Conservation (phyloP, 2,113 vertebrate genomes). For the Rattus rattus region DNA sequence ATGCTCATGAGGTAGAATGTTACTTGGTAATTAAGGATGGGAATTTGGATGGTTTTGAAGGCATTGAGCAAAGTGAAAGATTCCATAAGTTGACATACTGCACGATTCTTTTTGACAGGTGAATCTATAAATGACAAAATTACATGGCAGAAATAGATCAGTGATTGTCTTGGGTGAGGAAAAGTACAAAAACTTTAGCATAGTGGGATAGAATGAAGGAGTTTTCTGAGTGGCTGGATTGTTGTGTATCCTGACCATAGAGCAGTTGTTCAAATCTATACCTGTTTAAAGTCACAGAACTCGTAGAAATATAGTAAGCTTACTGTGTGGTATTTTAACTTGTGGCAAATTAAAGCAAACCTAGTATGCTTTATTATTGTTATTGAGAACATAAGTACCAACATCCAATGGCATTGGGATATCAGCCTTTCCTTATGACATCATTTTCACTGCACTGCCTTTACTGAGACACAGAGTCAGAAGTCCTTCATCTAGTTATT, state of each 20-base stretch:
- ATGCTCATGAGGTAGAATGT: not conserved
- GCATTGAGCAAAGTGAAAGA: not conserved
- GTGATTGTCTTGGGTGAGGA: not conserved
- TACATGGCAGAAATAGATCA: not conserved
- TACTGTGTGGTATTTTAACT: not conserved
- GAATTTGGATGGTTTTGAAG: not conserved
- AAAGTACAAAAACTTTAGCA: too few species aligned
- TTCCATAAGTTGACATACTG: not conserved
- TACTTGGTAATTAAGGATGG: not conserved
- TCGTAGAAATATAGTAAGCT: not conserved
- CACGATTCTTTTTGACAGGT: not conserved
- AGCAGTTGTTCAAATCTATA: not conserved
- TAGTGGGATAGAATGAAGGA: too few species aligned
- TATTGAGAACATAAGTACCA: not conserved
- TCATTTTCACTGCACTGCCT: not conserved
- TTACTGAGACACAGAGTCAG: not conserved
- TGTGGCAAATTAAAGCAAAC: not conserved
- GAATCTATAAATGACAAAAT: not conserved
- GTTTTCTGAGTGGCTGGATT: not conserved
- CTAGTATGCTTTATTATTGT: not conserved
- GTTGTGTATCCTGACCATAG: not conserved
- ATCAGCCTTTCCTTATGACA: not conserved
- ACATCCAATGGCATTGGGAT: not conserved
- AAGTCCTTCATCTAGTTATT: not conserved
- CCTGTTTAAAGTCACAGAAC: not conserved